Evolutionary conservation across 2,888 invertebrate species (phyloP), one percentile per base, ranked within the genome.

Genomic region (Caenorhabditis virilis): DNA sequence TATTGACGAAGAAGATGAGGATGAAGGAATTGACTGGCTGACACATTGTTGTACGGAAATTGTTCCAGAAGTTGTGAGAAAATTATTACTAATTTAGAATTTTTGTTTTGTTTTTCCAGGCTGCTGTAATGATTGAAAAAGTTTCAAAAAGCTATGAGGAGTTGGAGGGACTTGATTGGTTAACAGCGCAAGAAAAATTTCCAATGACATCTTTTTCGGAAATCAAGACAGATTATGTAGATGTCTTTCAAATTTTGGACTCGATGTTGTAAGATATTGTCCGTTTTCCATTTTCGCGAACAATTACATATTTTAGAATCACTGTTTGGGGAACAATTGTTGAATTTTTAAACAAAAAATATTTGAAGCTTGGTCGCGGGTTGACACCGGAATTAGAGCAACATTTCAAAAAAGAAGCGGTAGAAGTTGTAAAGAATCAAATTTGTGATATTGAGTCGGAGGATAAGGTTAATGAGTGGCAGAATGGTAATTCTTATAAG

Each of bases 111-210:
- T 23, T 9, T 16, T 49, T 49, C n/a, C 41, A 60, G 60, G 39
- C 23, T 0, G 50, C 42, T 1, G 38, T 49, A 15, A 49, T 62
- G 62, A 45, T 62, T 16, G n/a, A 30, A n/a, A 49, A 56, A 35
- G 62, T 49, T 0, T 33, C 57, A 16, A 45, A 49, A 22, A 7
- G 38, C 3, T 51, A 56, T 41, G 18, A 30, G 2, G 30, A 48
- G 13, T 47, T 62, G 11, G 52, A 51, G 16, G 61, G 61, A 25
- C 20, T 41, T 23, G 48, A 62, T 20, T 51, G 55, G 56, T 22
- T 60, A 1, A 22, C 23, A 9, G 53, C 53, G 4, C 48, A 42
- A 38, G 7, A 30, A 30, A 30, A 30, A 30, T 30, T 30, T 6
- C 30, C 30, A 13, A 30, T n/a, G n/a, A n/a, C 7, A 36, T 13